phyloP scores from a whole-genome alignment of 1,140 invertebrate genomes.

The Chironomus striatipennis region DNA sequence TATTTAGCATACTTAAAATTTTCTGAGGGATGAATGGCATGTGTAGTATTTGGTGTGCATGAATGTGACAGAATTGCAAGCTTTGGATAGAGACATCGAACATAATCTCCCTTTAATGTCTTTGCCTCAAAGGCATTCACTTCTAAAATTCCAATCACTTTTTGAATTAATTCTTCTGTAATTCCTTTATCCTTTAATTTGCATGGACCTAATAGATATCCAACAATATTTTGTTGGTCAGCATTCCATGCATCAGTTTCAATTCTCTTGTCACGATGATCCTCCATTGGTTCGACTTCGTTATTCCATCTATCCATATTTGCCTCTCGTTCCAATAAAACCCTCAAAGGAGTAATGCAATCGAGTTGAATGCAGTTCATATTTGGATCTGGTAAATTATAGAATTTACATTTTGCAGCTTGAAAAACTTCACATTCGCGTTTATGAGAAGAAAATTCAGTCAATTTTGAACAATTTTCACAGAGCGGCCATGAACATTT shows the following conservation, averaged over 20 bases:
- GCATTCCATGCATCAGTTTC: constrained; percentile 52
- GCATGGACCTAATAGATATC: constrained; percentile 61
- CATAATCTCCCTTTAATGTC: constrained; percentile 47
- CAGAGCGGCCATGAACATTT: constrained; percentile 74
- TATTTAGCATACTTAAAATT: constrained; percentile 40
- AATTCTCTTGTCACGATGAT: constrained; percentile 54
- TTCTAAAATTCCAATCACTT: constrained; percentile 67
- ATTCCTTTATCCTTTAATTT: constrained; percentile 52
- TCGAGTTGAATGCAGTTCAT: constrained; percentile 61
- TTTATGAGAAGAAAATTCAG: constrained; percentile 41
- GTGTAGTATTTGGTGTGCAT: constrained; percentile 73
- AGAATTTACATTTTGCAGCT: constrained; percentile 49
- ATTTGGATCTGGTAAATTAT: constrained; percentile 49
- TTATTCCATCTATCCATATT: constrained; percentile 58
- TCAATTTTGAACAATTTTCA: constrained; percentile 43
- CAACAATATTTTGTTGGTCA: constrained; percentile 63
- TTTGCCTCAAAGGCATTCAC: constrained; percentile 65
- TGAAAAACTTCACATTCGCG: constrained; percentile 56
- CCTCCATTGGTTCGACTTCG: constrained; percentile 60
- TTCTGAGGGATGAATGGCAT: constrained; percentile 52
- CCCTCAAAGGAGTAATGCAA: constrained; percentile 65
- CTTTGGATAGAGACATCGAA: constrained; percentile 64
- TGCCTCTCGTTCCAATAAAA: constrained; percentile 61
- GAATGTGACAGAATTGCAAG: constrained; percentile 68
- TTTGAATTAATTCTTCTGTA: constrained; percentile 61